Evolutionary conservation across 2,113 vertebrate genomes (phyloP).

Genomic region (Gambusia affinis): DNA sequence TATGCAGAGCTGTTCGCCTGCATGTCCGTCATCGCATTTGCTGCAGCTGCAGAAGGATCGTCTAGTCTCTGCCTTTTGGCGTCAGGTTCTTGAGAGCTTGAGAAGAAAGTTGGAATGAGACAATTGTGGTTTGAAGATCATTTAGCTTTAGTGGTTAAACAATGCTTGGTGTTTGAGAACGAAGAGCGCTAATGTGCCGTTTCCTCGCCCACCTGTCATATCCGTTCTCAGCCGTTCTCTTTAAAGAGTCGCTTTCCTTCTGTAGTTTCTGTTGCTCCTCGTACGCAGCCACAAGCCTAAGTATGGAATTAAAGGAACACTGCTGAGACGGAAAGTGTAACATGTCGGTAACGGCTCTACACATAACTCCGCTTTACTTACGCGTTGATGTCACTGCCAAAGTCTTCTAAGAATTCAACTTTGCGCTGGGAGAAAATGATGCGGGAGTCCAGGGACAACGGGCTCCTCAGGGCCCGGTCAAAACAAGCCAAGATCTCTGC

Average conservation of each 20-base stretch:
- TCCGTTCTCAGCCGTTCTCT: slow-evolving; percentile 94
- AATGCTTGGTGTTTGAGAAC: neutral
- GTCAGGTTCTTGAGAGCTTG: slow-evolving; percentile 86
- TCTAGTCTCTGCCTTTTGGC: slow-evolving; percentile 89
- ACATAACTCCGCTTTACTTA: slow-evolving; percentile 66
- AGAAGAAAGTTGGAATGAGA: slow-evolving; percentile 1
- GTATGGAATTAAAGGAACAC: neutral
- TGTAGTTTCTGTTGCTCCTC: slow-evolving; percentile 91
- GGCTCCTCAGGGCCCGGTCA: slow-evolving; percentile 88
- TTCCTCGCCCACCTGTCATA: slow-evolving; percentile 71
- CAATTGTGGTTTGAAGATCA: neutral
- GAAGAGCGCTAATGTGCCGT: neutral
- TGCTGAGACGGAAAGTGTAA: neutral
- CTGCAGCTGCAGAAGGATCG: slow-evolving; percentile 76
- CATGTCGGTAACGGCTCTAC: rapidly evolving
- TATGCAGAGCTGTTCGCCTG: slow-evolving; percentile 89
- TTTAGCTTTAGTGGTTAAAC: neutral
- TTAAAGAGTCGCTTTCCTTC: slow-evolving; percentile 89
- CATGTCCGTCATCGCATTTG: slow-evolving; percentile 85
- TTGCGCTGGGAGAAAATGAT: slow-evolving; percentile 95
- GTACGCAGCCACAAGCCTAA: slow-evolving; percentile 89
- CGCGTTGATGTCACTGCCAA: slow-evolving; percentile 94
- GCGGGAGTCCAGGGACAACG: slow-evolving; percentile 87
- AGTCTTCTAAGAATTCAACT: slow-evolving; percentile 98
- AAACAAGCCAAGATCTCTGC: slow-evolving; percentile 92